These are phyloP conservation scores for Eupithecia subfuscata DNA, from an alignment of 2,888 invertebrate genomes.

Conservation along the genomic window DNA sequence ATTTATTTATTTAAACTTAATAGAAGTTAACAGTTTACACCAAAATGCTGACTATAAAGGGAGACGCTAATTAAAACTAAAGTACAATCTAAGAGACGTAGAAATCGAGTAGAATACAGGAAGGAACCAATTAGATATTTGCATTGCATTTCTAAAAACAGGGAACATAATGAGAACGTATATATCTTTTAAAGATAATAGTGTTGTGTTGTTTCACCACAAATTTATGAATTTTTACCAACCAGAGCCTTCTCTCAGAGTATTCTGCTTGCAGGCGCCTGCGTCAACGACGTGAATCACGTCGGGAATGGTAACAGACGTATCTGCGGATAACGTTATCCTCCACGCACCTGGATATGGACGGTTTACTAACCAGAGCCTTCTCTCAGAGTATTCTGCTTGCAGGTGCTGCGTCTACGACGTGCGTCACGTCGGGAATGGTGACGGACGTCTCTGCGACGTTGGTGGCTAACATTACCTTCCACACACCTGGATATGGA, in stretches of 20 bases:
- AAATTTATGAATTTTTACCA: neutral
- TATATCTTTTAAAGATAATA: too few species aligned
- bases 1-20: too few species aligned
- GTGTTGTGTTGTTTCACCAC: too few species aligned
- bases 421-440: constrained; percentile 87
- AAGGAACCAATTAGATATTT: too few species aligned
- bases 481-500: constrained; percentile 50
- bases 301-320: constrained; percentile 89
- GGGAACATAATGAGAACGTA: too few species aligned
- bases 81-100: too few species aligned
- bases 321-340: constrained; percentile 76
- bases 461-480: constrained; percentile 81
- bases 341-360: too few species aligned
- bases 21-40: too few species aligned
- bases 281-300: constrained; percentile 88
- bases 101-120: too few species aligned
- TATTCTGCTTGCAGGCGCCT: constrained; percentile 85
- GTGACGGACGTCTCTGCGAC: constrained; percentile 90
- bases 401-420: constrained; percentile 86
- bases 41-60: too few species aligned
- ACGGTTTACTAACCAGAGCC: constrained; percentile 62
- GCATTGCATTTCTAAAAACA: too few species aligned
- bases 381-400: constrained; percentile 81
- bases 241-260: constrained; percentile 79
- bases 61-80: too few species aligned